Base-by-base conservation (phyloP, 1,140 invertebrate genomes). In the Zaprionus nigranus region DNA sequence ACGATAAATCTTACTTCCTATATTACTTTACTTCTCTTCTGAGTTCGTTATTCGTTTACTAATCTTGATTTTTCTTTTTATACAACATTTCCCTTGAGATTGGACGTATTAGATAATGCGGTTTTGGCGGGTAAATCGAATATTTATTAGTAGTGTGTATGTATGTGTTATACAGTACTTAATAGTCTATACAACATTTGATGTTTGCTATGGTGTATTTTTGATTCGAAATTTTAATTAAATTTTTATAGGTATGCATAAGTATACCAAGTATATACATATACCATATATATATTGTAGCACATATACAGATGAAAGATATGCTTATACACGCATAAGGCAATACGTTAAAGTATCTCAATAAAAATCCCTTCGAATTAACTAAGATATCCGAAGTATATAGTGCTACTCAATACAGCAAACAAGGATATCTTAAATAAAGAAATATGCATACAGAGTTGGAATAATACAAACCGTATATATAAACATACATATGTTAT, bases 191-290 rank as follows among this genome's bases (percentile, higher is more conserved):
- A 72, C 56, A 82, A 71, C 54, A 82, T 75, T 87, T 78, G 60
- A 59, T 84, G 78, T 88, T 90, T 87, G 71, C 80, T 88, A 90
- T 36, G 61, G 78, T 88, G 84, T 88, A 88, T 90, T 88, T 88
- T 88, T 79, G 85, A 88, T 81, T 88, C 62, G 40, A 81, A 81
- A 34, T 81, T 90, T 90, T 84, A 75, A 65, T 82, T 76, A 77
- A 68, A 81, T 76, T 84, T 87, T 81, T 81, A 66, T 76, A 11
- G 30, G 30, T 34, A 64, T 57, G 40, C 58, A 28, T 64, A 71
- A 63, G 51, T 74, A 56, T 30, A 76, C 22, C 34, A 40, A 43
- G 15, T 61, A 53, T 36, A 51, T 53, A 75, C 34, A 60, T 62
- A 57, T 63, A 76, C 30, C 30, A 34, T 11, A 34, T 34, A 34